phyloP scores from a whole-genome alignment of 2,888 invertebrate genomes.

The Ochropleura leucogaster region DNA sequence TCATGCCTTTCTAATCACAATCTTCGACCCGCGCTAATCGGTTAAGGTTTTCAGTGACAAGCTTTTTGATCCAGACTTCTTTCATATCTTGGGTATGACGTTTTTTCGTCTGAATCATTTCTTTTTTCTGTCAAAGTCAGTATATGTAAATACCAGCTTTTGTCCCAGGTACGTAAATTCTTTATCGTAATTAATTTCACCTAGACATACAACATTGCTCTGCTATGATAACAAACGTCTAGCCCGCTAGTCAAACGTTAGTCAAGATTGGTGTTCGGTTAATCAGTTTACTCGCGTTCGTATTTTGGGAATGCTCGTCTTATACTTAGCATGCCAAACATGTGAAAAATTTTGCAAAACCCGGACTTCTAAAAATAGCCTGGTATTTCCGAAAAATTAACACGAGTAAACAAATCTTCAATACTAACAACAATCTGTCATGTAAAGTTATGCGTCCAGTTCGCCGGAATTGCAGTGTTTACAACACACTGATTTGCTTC shows the following conservation, averaged over 20 bases:
- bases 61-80: constrained; percentile 7
- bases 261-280: constrained; percentile 36
- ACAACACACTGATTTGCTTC: not conserved
- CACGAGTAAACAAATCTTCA: constrained; percentile 1
- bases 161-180: constrained; percentile 37
- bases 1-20: constrained; percentile 19
- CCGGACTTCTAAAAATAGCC: constrained; percentile 1
- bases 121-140: constrained; percentile 1
- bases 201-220: constrained; percentile 18
- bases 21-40: constrained; percentile 1
- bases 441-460: constrained; percentile 5
- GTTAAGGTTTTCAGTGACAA: constrained; percentile 28
- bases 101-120: not conserved
- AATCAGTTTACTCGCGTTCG: constrained; percentile 7
- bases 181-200: constrained; percentile 8
- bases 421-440: constrained; percentile 26
- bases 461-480: not conserved
- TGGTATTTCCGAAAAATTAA: constrained; percentile 17
- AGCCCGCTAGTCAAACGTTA: constrained; percentile 21
- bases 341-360: not conserved
- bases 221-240: constrained; percentile 11
- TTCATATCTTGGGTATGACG: constrained; percentile 7
- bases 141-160: not conserved
- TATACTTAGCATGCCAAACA: not conserved
- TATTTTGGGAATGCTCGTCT: constrained; percentile 19